Evolutionary conservation across 2,888 invertebrate species (phyloP), one percentile per base, ranked within the genome.

Genomic region (Noctuana brunneofusca): DNA sequence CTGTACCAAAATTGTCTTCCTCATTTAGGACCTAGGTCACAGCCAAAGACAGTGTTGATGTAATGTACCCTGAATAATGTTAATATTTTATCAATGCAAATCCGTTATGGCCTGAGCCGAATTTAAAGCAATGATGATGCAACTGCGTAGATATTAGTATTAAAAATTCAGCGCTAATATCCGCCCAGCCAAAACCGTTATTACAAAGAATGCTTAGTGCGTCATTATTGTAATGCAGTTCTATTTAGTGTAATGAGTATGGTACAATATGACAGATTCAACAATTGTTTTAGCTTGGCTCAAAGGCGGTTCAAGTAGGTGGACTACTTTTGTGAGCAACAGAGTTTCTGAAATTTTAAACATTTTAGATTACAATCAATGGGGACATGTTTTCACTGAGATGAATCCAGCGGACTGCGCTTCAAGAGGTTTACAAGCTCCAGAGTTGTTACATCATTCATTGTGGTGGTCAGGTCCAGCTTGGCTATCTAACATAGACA

Each of bases 321-420:
- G 57, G 57, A 35, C 18, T 22, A 58, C 57, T 35, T 58, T 58
- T 24, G 57, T 58, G 1, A 58, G 49, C 24, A 58, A 58, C 30
- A 12, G 57, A 14, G 57, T 57, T 5, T 32, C 57, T n/a, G 32
- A 20, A 4, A 48, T 57, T 32, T 32, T 57, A 6, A 63, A 62
- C 2, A 50, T 58, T 1, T 6, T 71, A n/a, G 64, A 70, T 5
- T 24, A 11, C 22, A 30, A 46, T 0, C 60, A 64, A 32, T 65
- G 65, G 58, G 16, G 57, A 48, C 58, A 72, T 49, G 68, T 74
- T 3, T 3, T 58, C 6, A 66, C 70, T 0, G 49, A 49, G 1
- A 41, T 68, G 4, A 76, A 76, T 55, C 73, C 75, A 2, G 74
- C 74, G 0, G 75, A 76, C 55, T 66, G 64, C 43, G 74, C 75